Conservation (phyloP, 2,113 vertebrate species). For the Nothobranchius furzeri region DNA sequence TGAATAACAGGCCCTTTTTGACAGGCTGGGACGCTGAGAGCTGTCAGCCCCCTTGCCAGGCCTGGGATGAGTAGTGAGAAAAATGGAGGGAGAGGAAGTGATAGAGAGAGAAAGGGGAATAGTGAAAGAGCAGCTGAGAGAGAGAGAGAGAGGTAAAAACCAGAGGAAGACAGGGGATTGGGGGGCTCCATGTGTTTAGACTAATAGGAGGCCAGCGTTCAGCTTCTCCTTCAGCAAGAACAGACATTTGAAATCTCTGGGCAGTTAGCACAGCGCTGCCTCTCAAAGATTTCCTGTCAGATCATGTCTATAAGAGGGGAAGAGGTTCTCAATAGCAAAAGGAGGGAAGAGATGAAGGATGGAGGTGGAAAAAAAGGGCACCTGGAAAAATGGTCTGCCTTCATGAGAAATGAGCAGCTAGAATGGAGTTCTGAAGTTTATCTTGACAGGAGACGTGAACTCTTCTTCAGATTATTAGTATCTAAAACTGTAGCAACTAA, state of each 20-base stretch:
- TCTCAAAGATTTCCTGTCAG: slow-evolving; percentile 99
- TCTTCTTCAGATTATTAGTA: slow-evolving; percentile 25
- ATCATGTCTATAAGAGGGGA: slow-evolving; percentile 92
- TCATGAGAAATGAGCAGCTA: slow-evolving; percentile 73
- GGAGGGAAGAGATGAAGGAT: slow-evolving; percentile 40
- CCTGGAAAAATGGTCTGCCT: slow-evolving; percentile 83
- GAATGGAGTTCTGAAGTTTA: slow-evolving; percentile 81
- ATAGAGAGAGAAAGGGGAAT: slow-evolving; percentile 37
- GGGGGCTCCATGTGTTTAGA: slow-evolving; percentile 91
- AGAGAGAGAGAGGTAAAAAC: slow-evolving; percentile 18
- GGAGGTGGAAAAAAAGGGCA: slow-evolving; percentile 54
- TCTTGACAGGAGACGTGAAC: slow-evolving; percentile 59
- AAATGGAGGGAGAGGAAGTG: slow-evolving; percentile 40
- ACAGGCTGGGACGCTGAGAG: slow-evolving; percentile 89
- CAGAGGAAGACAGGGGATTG: slow-evolving; percentile 76
- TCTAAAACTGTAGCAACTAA: background rate
- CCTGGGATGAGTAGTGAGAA: slow-evolving; percentile 76
- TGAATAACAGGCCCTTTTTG: slow-evolving; percentile 88
- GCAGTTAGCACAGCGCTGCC: slow-evolving; percentile 92
- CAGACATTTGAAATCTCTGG: slow-evolving; percentile 99
- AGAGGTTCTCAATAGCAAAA: slow-evolving; percentile 92
- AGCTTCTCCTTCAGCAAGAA: slow-evolving; percentile 94
- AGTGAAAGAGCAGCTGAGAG: slow-evolving; percentile 15
- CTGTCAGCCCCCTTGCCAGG: slow-evolving; percentile 89
- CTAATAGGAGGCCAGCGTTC: slow-evolving; percentile 96